Evolutionary conservation across 2,888 invertebrate genomes (phyloP).

Genomic region (Hipparchia sbordonii): DNA sequence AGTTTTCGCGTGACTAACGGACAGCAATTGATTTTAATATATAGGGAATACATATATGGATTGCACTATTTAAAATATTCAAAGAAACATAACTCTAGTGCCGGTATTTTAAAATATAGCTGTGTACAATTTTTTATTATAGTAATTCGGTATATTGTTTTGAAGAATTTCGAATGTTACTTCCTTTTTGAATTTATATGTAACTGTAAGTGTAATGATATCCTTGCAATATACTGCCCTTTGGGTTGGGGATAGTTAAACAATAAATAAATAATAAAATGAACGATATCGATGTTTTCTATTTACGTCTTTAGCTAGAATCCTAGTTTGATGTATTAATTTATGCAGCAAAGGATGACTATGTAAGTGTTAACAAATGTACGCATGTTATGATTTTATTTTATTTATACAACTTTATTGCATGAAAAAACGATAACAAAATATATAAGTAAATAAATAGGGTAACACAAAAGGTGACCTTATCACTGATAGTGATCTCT

Average conservation of each 20-base stretch:
- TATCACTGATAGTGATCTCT: no score
- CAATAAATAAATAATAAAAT: conserved; percentile 68
- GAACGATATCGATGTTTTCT: conserved; percentile 42
- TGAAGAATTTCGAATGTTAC: conserved; percentile 68
- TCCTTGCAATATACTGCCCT: conserved; percentile 69
- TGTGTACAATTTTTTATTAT: conserved; percentile 46
- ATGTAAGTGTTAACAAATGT: conserved; percentile 59
- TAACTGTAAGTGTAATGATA: conserved; percentile 70
- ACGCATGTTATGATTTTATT: conserved; percentile 36
- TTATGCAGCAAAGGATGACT: conserved; percentile 60
- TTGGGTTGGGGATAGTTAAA: conserved; percentile 72
- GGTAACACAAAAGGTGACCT: no score
- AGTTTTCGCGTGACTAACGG: no score
- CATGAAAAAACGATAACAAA: no score
- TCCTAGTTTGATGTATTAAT: conserved; percentile 19
- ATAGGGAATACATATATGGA: no score
- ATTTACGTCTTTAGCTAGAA: conserved; percentile 39
- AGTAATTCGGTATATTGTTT: conserved; percentile 56
- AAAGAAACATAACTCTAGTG: neutral
- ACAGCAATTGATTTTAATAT: no score
- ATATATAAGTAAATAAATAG: no score
- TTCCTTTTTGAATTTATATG: conserved; percentile 77
- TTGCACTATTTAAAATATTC: neutral
- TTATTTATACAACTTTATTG: neutral
- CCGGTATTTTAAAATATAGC: conserved; percentile 11